Percentiles rank a stretch among this genome's conserved stretches.
Evolutionary conservation across 2,113 vertebrate genomes (phyloP).

Genomic region (Bettongia penicillata): DNA sequence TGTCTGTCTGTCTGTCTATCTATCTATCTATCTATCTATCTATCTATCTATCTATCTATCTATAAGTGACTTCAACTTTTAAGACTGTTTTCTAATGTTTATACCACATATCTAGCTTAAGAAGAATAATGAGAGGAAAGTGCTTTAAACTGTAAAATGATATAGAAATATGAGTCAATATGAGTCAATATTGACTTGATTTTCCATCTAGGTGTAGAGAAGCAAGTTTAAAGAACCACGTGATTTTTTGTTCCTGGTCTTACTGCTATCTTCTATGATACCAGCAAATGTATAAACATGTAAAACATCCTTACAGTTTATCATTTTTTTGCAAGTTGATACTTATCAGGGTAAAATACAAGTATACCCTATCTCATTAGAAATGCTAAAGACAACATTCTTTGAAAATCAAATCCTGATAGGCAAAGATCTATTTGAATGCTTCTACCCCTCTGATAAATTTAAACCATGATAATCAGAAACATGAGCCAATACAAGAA

Average conservation of each 20-base stretch:
- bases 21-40: too few relatives aligned
- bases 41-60: too few relatives aligned
- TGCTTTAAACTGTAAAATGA: not conserved
- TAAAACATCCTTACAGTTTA: not conserved
- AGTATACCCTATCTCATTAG: not conserved
- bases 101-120: not conserved
- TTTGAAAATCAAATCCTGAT: not conserved
- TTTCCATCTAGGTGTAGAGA: not conserved
- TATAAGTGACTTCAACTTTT: not conserved
- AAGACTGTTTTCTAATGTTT: not conserved
- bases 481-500: not conserved
- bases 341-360: not conserved
- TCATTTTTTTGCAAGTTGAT: not conserved
- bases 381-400: not conserved
- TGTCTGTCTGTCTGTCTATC: not conserved
- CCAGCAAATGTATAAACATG: not conserved
- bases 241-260: not conserved
- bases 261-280: not conserved
- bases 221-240: not conserved
- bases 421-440: not conserved
- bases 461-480: not conserved
- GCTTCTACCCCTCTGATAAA: not conserved
- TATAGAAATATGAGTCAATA: not conserved
- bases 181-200: not conserved
- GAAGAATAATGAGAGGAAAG: not conserved